A percentile compares a stretch with the other conserved stretches of the same genome.
Evolutionary conservation across 2,888 invertebrate genomes (phyloP).

Genomic region (Netelia inedita): DNA sequence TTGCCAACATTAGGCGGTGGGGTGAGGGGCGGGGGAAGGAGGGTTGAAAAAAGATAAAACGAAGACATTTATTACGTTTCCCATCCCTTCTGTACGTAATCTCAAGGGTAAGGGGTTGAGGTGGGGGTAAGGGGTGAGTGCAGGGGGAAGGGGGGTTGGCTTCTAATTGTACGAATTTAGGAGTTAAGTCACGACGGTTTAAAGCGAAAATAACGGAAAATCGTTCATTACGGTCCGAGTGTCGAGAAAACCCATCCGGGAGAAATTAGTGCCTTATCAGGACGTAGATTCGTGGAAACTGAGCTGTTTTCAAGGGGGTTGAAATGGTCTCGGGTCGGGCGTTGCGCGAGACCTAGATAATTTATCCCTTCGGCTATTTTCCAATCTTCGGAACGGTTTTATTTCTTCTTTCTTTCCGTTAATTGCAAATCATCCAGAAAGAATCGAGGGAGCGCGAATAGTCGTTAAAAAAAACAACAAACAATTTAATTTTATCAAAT

Average conservation of each 20-base stretch:
- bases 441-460: too few relatives aligned
- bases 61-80: slow-evolving; percentile 48
- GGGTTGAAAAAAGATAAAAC: slow-evolving; percentile 41
- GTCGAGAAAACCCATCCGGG: slow-evolving; percentile 29
- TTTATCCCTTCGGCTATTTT: background rate
- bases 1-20: background rate
- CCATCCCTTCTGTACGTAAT: background rate
- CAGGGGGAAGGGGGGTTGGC: background rate
- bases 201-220: slow-evolving; percentile 38
- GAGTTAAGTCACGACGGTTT: slow-evolving; percentile 13
- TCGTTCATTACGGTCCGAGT: slow-evolving; percentile 42
- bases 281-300: slow-evolving; percentile 4
- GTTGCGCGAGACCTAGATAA: background rate
- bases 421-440: background rate
- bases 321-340: slow-evolving; percentile 1
- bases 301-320: slow-evolving; percentile 1
- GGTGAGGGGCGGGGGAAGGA: background rate
- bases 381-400: background rate
- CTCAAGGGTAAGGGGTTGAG: too few relatives aligned
- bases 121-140: background rate
- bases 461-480: too few relatives aligned
- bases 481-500: too few relatives aligned
- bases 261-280: slow-evolving; percentile 48
- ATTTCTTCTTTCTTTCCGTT: slow-evolving; percentile 14
- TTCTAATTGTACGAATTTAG: slow-evolving; percentile 56